Percentiles rank a stretch among this genome's conserved stretches.
Evolutionary conservation across 2,797 vertebrate genomes (phyloP).

Genomic region (Chlorospingus semifuscus): DNA sequence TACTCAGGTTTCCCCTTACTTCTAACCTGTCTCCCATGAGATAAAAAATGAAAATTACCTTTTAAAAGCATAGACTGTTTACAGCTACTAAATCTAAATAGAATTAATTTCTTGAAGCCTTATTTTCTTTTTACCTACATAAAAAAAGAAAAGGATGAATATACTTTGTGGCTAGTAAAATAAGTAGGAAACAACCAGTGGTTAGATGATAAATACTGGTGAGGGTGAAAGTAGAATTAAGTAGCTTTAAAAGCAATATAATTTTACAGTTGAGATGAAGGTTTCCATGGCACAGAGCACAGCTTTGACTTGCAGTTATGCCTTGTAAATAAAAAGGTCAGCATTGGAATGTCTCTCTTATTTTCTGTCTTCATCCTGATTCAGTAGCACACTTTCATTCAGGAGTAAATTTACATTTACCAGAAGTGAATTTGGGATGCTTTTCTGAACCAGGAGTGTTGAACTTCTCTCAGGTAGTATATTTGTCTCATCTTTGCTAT

Average conservation of each 20-base stretch:
- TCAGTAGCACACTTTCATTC: background rate
- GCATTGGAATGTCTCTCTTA: fast-evolving
- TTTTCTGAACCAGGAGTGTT: background rate
- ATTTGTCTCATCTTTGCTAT: background rate
- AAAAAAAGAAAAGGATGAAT: background rate
- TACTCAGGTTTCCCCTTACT: background rate
- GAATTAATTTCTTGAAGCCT: background rate
- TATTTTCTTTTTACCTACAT: background rate
- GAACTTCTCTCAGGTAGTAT: background rate
- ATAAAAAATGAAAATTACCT: background rate
- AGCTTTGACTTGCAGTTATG: background rate
- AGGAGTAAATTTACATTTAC: background rate
- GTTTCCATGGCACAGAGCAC: background rate
- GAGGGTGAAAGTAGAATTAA: background rate
- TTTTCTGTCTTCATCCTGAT: background rate
- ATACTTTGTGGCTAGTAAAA: background rate
- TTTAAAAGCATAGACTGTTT: background rate
- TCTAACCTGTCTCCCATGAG: background rate
- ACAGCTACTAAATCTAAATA: background rate
- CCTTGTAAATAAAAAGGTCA: background rate
- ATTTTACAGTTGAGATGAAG: background rate
- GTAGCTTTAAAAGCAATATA: background rate
- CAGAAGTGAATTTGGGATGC: background rate
- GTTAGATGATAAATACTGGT: background rate
- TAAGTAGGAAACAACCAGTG: background rate